Percentiles rank a stretch among this genome's conserved stretches.
These are phyloP conservation scores for Sinocyclocheilus grahami DNA, from an alignment of 2,113 vertebrate species.

Conservation along the genomic window DNA sequence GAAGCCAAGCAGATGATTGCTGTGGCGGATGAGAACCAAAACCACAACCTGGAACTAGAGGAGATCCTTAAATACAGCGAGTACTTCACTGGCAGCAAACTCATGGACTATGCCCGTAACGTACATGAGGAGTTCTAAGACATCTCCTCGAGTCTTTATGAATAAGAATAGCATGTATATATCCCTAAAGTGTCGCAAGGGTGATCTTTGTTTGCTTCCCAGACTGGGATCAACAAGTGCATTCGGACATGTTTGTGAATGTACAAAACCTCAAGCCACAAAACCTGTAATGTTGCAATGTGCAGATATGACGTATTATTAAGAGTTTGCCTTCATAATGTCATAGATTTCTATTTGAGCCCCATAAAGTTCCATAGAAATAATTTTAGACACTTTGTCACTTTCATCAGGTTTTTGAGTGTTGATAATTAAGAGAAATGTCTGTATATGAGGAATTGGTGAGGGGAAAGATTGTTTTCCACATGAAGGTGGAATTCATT, in stretches of 20 bases:
- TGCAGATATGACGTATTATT: constrained; percentile 1
- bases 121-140: constrained; percentile 96
- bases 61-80: constrained; percentile 97
- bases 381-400: constrained; percentile 40
- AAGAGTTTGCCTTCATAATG: constrained; percentile 38
- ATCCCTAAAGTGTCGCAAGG: constrained; percentile 8
- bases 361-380: neutral
- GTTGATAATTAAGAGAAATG: constrained; percentile 53
- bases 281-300: neutral
- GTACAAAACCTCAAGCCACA: neutral
- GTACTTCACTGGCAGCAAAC: constrained; percentile 97
- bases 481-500: neutral
- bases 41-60: constrained; percentile 87
- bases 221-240: constrained; percentile 5
- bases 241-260: constrained; percentile 4
- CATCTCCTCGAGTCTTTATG: neutral
- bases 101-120: constrained; percentile 95
- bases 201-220: constrained; percentile 15
- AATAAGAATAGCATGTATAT: constrained; percentile 24
- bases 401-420: constrained; percentile 34
- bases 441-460: constrained; percentile 68
- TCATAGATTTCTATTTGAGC: constrained; percentile 25
- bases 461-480: neutral
- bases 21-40: constrained; percentile 95
- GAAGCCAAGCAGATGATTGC: constrained; percentile 99